Base-by-base conservation (phyloP, 2,113 vertebrate species). In the Pungitius pungitius region DNA sequence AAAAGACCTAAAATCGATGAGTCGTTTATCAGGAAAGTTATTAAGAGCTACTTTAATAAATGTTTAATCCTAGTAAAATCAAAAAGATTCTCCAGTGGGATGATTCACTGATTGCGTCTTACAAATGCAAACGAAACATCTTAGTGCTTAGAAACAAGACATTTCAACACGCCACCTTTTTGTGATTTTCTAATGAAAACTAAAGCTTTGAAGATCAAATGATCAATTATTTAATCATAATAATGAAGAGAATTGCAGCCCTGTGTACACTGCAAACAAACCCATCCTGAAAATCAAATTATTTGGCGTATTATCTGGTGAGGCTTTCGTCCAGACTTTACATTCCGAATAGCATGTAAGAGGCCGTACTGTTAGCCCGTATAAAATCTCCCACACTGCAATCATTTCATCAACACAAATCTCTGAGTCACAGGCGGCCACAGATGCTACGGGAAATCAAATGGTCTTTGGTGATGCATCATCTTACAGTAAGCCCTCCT, bases 331-430 rank as follows among this genome's bases (percentile, higher is more conserved):
- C 37, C 33, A 39, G 56, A 77, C 47, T 78, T 42, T 66, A n/a
- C 24, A 69, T 81, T 77, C 72, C 69, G 22, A 74, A 78, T 55
- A 68, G 83, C 73, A 49, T 66, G 77, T 73, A 17, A 58, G 59
- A 76, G 57, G 67, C 78, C 69, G 64, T 77, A 78, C 65, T 85
- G 73, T 88, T 71, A 79, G 80, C 18, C 69, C 56, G 49, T 68
- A 45, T 37, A 72, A 84, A 88, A 83, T 78, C 78, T 82, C 64
- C 51, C 65, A 63, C 49, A 68, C 60, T 78, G 71, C 84, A 78
- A 85, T 85, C 77, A 84, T 83, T 84, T 81, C 60, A 80, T 77
- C 81, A 84, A 77, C 58, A 54, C 42, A 63, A 39, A 73, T 80
- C 84, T 68, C 65, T 35, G 69, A 42, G 62, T 75, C 69, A 68